These are phyloP conservation scores for Buceros bicornis DNA, from an alignment of 2,797 vertebrate genomes.

Conservation along the genomic window DNA sequence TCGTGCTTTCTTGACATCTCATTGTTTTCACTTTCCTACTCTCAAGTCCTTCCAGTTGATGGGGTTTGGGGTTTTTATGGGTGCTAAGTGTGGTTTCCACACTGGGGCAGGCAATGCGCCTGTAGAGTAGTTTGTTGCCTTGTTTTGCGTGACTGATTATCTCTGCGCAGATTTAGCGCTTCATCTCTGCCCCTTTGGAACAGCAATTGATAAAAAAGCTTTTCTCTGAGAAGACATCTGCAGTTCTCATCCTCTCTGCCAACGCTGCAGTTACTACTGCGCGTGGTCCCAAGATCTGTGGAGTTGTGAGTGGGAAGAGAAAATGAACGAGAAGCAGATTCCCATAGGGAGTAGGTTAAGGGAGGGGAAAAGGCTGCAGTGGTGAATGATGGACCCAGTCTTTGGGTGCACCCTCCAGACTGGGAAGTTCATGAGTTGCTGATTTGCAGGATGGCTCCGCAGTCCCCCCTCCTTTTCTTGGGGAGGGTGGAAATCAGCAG, in stretches of 20 bases:
- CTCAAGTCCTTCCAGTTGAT: background rate
- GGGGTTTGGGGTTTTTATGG: background rate
- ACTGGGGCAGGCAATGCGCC: background rate
- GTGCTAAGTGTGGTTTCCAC: background rate
- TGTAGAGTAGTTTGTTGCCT: too few species aligned
- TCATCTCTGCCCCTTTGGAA: background rate
- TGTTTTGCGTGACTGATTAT: background rate
- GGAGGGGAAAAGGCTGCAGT: fast-evolving
- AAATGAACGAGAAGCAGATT: background rate
- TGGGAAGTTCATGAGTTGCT: background rate
- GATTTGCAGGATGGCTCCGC: fast-evolving
- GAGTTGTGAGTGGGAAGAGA: too few species aligned
- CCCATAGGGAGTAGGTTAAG: fast-evolving
- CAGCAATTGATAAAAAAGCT: background rate
- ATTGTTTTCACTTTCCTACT: background rate
- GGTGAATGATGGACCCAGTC: fast-evolving
- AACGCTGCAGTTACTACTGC: too few species aligned
- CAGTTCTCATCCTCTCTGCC: background rate
- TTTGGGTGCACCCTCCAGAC: background rate
- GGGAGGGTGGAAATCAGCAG: background rate
- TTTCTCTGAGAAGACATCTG: background rate
- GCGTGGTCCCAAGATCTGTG: too few species aligned
- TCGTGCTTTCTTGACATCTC: background rate
- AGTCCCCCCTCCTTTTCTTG: too few species aligned
- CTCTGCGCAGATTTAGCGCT: background rate